A percentile compares a stretch with the other conserved stretches of the same genome.
Evolutionary conservation across 1,140 invertebrate genomes (phyloP).

Genomic region (Drosophila insularis): DNA sequence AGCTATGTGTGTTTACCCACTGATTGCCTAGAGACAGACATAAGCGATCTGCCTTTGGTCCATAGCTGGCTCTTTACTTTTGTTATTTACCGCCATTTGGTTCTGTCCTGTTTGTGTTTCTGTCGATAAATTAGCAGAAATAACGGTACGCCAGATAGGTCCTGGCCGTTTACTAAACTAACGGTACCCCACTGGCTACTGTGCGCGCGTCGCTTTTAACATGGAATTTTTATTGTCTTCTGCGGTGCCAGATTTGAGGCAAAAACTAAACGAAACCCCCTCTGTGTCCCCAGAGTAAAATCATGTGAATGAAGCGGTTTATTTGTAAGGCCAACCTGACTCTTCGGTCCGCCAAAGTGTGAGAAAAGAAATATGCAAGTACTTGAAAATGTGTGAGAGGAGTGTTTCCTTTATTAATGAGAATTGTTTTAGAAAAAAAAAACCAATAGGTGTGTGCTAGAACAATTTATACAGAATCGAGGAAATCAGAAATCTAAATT

Average conservation of each 20-base stretch:
- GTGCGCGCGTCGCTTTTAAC: slow-evolving; percentile 59
- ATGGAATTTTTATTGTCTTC: slow-evolving; percentile 66
- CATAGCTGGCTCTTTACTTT: slow-evolving; percentile 45
- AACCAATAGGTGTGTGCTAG: no score
- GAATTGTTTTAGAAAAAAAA: no score
- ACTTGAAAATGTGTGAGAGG: neutral
- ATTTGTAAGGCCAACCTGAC: neutral
- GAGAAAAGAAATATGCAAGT: neutral
- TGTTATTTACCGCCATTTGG: slow-evolving; percentile 65
- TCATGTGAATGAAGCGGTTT: slow-evolving; percentile 43
- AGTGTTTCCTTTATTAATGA: neutral
- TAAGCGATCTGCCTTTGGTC: slow-evolving; percentile 16
- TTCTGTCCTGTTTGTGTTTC: slow-evolving; percentile 45
- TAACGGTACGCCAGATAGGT: slow-evolving; percentile 47
- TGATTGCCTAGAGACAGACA: slow-evolving; percentile 60
- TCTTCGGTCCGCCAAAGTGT: neutral
- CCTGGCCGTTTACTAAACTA: slow-evolving; percentile 48
- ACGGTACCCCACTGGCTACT: slow-evolving; percentile 70
- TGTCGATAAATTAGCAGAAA: slow-evolving; percentile 74
- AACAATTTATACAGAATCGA: no score
- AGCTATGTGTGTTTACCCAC: slow-evolving; percentile 17
- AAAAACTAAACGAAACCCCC: neutral
- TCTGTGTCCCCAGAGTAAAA: slow-evolving; percentile 46
- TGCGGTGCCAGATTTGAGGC: slow-evolving; percentile 34
- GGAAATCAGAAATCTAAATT: no score